Base-by-base conservation (phyloP, 2,888 invertebrate genomes). In the Mongoloraphidia duomilia region DNA sequence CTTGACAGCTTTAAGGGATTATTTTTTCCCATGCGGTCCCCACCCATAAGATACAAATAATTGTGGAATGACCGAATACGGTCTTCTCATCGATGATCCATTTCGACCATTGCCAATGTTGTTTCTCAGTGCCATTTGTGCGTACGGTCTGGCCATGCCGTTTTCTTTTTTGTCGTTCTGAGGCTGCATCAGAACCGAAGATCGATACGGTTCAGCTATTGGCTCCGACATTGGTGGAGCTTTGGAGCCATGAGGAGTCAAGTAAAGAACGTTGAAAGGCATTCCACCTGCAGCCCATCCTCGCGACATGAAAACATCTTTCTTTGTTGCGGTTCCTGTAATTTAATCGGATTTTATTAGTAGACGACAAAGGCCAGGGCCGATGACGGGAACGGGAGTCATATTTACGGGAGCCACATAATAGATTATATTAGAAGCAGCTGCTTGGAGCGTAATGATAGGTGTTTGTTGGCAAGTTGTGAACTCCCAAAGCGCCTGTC, bases 231-330 rank as follows among this genome's bases (percentile, higher is more conserved):
- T 35, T 12, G 38, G 33, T 11, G 51, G 49, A 2, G 51, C 41
- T 50, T 56, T 57, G 4, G 55, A 54, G 4, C 54, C 52, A 44
- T 61, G 62, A 8, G 64, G 62, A 52, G 61, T 66, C 64, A 71
- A 65, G 55, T 73, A 74, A 8, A 73, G 65, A 12, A 72, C 69
- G 43, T 68, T 71, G 57, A 72, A 72, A 0, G 74, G 73, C 65
- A 72, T 66, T 13, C 74, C 72, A 8, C 70, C 68, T 2, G 70
- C 71, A n/a, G 69, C 70, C 74, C 74, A 74, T 11, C 70, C 70
- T 26, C 70, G 64, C 2, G 72, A 70, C 52, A 64, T 60, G 52
- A 71, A 69, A 26, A 65, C 59, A 52, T 70, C 67, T 51, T 70
- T 70, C 26, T 26, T 26, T 6, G 26, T 26, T 26, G 26, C 26